Evolutionary conservation across 2,797 vertebrate species (phyloP).

Genomic region (Liasis olivaceus): DNA sequence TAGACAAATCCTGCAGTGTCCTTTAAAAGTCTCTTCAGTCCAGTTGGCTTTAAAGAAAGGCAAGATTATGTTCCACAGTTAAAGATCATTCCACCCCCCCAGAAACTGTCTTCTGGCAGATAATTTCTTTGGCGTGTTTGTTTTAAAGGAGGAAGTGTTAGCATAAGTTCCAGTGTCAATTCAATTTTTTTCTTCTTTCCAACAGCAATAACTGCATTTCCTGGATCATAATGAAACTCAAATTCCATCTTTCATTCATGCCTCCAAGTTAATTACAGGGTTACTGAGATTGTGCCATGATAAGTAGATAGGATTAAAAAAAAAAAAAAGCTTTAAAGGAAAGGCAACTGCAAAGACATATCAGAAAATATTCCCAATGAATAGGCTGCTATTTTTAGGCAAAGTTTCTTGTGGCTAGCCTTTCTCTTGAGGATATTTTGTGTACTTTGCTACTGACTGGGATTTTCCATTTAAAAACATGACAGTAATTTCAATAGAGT

Average conservation of each 20-base stretch:
- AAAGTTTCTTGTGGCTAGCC: slow-evolving; percentile 4
- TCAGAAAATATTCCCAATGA: neutral
- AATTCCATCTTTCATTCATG: neutral
- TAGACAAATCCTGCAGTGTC: neutral
- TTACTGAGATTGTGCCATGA: neutral
- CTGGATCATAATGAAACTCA: slow-evolving; percentile 7
- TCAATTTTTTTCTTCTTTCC: neutral
- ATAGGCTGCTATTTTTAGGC: neutral
- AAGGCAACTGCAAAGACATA: rapidly evolving
- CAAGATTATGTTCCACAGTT: slow-evolving; percentile 1
- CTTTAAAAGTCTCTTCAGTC: neutral
- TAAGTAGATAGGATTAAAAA: neutral
- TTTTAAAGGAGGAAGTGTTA: neutral
- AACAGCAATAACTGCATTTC: slow-evolving; percentile 24
- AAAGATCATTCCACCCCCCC: neutral
- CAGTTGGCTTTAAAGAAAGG: neutral
- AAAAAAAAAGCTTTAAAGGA: neutral
- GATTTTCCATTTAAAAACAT: slow-evolving; percentile 36
- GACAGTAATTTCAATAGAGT: neutral
- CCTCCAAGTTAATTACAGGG: neutral
- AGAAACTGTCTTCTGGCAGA: slow-evolving; percentile 10
- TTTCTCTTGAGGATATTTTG: slow-evolving; percentile 1
- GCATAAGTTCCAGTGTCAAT: neutral
- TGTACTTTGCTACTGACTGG: slow-evolving; percentile 44
- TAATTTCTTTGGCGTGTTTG: neutral